A percentile compares a stretch with the other conserved stretches of the same genome.
phyloP scores from a whole-genome alignment of 2,113 vertebrate species.

The Leptosomus discolor region DNA sequence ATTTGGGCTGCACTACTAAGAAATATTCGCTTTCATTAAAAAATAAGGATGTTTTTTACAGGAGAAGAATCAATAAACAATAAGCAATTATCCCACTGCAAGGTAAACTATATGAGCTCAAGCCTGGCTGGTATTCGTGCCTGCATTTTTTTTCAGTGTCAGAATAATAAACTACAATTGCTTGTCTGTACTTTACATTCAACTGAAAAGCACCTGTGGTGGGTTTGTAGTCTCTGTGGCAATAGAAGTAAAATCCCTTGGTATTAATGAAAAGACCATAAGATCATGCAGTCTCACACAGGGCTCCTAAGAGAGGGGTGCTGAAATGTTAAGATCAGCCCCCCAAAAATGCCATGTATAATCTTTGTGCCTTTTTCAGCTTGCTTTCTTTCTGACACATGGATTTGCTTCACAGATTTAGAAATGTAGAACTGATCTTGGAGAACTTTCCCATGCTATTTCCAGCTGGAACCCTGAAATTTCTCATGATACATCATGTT shows the following conservation, averaged over 20 bases:
- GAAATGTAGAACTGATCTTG: background rate
- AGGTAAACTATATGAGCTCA: background rate
- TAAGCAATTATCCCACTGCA: background rate
- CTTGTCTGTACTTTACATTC: background rate
- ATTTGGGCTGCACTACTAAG: background rate
- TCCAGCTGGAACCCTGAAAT: background rate
- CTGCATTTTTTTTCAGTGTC: background rate
- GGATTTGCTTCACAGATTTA: background rate
- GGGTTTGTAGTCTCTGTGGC: background rate
- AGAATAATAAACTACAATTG: background rate
- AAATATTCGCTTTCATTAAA: background rate
- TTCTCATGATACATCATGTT: background rate
- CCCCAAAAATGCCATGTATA: background rate
- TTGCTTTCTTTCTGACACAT: rapidly evolving
- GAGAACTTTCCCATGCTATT: background rate
- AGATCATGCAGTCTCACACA: background rate
- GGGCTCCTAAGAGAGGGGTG: background rate
- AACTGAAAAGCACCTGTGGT: background rate
- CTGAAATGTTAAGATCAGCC: background rate
- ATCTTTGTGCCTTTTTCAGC: background rate
- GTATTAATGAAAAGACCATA: background rate
- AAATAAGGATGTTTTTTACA: background rate
- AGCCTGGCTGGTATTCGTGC: background rate
- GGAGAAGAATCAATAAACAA: background rate
- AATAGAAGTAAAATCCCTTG: background rate